These are phyloP conservation scores for Notodonta ziczac DNA, from an alignment of 2,888 invertebrate species.

Conservation along the genomic window DNA sequence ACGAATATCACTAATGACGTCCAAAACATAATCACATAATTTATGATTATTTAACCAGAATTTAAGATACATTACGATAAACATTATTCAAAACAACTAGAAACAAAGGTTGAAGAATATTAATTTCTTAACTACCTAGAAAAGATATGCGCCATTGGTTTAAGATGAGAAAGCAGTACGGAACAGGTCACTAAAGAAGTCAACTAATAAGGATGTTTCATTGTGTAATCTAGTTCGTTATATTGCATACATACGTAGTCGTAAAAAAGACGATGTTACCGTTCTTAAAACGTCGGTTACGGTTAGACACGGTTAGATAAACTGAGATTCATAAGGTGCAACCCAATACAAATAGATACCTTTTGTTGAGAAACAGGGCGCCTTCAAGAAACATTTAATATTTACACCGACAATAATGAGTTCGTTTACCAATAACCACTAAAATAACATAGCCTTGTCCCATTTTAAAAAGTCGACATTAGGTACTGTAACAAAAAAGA, in stretches of 20 bases:
- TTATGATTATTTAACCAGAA: not conserved
- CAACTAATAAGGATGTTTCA: too few relatives aligned
- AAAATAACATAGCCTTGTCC: constrained; percentile 59
- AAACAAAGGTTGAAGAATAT: not conserved
- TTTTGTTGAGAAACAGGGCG: constrained; percentile 58
- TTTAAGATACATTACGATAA: constrained; percentile 1
- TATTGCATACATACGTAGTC: not conserved
- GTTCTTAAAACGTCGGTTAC: too few relatives aligned
- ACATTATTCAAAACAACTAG: not conserved
- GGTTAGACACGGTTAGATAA: constrained; percentile 31
- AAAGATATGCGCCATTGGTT: not conserved
- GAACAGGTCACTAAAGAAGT: too few relatives aligned
- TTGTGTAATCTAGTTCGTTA: too few relatives aligned
- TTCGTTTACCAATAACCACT: constrained; percentile 52
- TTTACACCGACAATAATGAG: constrained; percentile 52
- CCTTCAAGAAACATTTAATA: constrained; percentile 16
- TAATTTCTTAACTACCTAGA: too few relatives aligned
- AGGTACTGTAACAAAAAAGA: not conserved
- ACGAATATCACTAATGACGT: constrained; percentile 1
- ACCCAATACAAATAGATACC: constrained; percentile 62
- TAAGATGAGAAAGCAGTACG: too few relatives aligned
- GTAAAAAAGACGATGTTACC: not conserved
- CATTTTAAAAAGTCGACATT: constrained; percentile 35
- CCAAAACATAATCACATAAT: not conserved
- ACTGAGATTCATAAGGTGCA: not conserved